Base-by-base conservation (phyloP, 2,888 invertebrate species). In the Molanna angustata region DNA sequence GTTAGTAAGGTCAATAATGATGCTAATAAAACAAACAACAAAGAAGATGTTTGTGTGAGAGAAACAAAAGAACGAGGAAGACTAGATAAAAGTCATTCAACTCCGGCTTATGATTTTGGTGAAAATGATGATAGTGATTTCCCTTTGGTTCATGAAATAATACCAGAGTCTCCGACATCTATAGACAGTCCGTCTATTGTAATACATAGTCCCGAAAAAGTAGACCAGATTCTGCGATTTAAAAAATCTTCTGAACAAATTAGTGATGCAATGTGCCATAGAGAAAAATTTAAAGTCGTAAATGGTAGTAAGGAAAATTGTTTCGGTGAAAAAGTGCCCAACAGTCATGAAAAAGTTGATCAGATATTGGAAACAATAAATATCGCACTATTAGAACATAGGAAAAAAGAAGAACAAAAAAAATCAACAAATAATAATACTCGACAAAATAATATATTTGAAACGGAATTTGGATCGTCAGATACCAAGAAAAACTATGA, bases 41-140 rank as follows among this genome's bases (percentile, higher is more conserved):
- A 60, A 51, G 45, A 39, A 35, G 60, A 60, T 21, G 14, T 31
- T 2, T 20, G 18, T 20, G 35, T 32, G n/a, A 54, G 47, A 39
- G 48, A 53, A 20, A 22, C 21, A 3, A 59, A 47, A 50, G 59
- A 59, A 40, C 67, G 79, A 21, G 85, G 84, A 1, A 80, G 80
- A 58, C 71, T 90, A 45, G 90, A 90, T 71, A 90, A 90, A 71
- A 86, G 86, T 62, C 83, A 86, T 67, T 90, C 89, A 61, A 88
- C 89, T n/a, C 90, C 90, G 1, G 87, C 88, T 0, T 89, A 89
- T 69, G 88, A 88, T 69, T 75, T 78, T 41, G 78, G 71, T 50
- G 65, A 56, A 32, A 54, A 63, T 22, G 62, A 61, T 31, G 63
- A 62, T 39, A 21, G 62, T 17, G 59, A 60, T 32, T 57, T 61